Evolutionary conservation across 2,888 invertebrate species (phyloP).

Genomic region (Lomographa bimaculata): DNA sequence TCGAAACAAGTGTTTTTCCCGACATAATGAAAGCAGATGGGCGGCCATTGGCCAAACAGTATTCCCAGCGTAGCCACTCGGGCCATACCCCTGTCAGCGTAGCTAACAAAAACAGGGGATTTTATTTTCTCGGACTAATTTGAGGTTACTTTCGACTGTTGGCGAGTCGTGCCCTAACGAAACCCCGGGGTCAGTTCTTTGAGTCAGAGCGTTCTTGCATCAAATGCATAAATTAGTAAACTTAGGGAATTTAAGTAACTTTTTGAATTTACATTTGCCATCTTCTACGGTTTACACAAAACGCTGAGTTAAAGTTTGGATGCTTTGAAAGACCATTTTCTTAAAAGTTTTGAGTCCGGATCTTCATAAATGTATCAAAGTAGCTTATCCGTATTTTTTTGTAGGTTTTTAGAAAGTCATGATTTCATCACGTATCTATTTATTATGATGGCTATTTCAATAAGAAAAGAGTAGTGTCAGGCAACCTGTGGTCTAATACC

Average conservation of each 20-base stretch:
- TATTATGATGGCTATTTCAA: too few relatives aligned
- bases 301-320: too few relatives aligned
- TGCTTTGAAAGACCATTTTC: too few relatives aligned
- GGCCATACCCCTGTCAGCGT: constrained; percentile 54
- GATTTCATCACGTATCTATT: too few relatives aligned
- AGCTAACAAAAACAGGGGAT: constrained; percentile 51
- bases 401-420: too few relatives aligned
- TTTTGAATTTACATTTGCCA: not conserved
- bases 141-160: constrained; percentile 57
- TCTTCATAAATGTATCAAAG: too few relatives aligned
- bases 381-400: too few relatives aligned
- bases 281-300: too few relatives aligned
- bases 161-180: constrained; percentile 37
- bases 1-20: constrained; percentile 50
- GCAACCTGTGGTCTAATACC: too few relatives aligned
- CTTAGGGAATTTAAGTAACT: constrained; percentile 3
- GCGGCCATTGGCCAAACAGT: constrained; percentile 52
- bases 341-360: too few relatives aligned
- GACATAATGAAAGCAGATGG: constrained; percentile 56
- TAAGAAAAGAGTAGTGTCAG: too few relatives aligned
- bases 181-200: constrained; percentile 42
- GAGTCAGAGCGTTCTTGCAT: constrained; percentile 28
- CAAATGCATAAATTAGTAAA: constrained; percentile 23
- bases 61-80: constrained; percentile 51
- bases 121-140: constrained; percentile 66